Conservation (phyloP, 2,888 invertebrate species). For the Calameuta idolon region DNA sequence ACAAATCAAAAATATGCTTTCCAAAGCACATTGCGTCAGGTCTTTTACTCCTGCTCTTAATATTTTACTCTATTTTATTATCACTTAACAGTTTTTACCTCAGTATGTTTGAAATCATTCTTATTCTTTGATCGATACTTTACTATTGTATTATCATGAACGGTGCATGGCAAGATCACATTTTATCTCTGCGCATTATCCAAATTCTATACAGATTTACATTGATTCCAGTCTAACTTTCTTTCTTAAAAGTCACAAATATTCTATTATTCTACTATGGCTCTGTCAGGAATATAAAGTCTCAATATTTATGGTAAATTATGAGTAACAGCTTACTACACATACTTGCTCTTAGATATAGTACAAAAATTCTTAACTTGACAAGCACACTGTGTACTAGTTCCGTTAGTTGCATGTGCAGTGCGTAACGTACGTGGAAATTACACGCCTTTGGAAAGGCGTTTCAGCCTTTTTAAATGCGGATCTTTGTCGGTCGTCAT, state of each 20-base stretch:
- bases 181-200: neutral
- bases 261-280: neutral
- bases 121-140: neutral
- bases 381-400: neutral
- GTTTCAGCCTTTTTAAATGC: neutral
- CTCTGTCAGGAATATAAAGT: neutral
- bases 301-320: neutral
- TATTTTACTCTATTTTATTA: neutral
- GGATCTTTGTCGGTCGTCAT: neutral
- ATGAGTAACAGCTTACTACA: neutral
- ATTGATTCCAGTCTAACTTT: neutral
- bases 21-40: neutral
- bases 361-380: neutral
- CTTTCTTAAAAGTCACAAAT: neutral
- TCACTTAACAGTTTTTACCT: neutral
- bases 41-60: neutral
- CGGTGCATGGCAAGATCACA: neutral
- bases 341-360: neutral
- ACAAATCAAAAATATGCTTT: conserved; percentile 12
- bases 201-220: neutral
- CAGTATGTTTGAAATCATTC: too few species aligned
- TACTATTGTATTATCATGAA: neutral
- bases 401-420: neutral
- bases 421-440: neutral
- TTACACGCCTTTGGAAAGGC: neutral